phyloP scores from a whole-genome alignment of 2,888 invertebrate species.

The Campoplex nolae region DNA sequence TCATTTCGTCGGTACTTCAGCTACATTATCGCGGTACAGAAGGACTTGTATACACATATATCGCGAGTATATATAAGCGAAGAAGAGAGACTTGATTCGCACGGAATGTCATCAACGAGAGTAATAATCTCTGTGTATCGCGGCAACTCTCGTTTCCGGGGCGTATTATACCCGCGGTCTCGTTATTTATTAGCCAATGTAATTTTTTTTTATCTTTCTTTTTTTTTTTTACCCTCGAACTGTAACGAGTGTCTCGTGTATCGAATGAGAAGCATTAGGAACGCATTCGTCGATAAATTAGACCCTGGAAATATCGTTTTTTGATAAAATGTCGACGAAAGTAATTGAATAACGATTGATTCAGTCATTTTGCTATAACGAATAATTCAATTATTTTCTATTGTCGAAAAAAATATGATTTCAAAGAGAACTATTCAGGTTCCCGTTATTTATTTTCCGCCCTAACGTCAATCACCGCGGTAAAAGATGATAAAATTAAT shows the following conservation, averaged over 20 bases:
- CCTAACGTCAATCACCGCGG: not conserved
- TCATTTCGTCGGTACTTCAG: conserved; percentile 37
- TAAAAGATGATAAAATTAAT: not conserved
- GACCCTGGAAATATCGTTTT: not conserved
- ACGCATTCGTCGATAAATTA: not conserved
- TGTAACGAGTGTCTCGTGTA: conserved; percentile 49
- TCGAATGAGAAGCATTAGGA: not conserved
- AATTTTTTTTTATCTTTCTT: conserved; percentile 25
- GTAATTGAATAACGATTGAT: not conserved
- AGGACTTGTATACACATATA: conserved; percentile 13
- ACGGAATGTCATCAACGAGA: conserved; percentile 70
- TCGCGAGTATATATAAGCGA: not conserved
- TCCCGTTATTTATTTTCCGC: not conserved
- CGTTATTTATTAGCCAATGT: conserved; percentile 47
- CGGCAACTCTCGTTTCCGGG: conserved; percentile 64
- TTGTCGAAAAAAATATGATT: too few species aligned
- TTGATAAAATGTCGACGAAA: not conserved
- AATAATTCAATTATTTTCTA: too few species aligned
- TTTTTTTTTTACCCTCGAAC: not conserved
- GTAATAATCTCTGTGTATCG: conserved; percentile 62
- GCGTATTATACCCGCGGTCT: conserved; percentile 51
- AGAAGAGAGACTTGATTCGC: conserved; percentile 64
- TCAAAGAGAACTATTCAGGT: too few species aligned
- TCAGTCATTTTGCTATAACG: too few species aligned
- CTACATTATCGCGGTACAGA: conserved; percentile 7